Conservation (phyloP, 1,140 invertebrate genomes). For the Lasioglossum albipes region DNA sequence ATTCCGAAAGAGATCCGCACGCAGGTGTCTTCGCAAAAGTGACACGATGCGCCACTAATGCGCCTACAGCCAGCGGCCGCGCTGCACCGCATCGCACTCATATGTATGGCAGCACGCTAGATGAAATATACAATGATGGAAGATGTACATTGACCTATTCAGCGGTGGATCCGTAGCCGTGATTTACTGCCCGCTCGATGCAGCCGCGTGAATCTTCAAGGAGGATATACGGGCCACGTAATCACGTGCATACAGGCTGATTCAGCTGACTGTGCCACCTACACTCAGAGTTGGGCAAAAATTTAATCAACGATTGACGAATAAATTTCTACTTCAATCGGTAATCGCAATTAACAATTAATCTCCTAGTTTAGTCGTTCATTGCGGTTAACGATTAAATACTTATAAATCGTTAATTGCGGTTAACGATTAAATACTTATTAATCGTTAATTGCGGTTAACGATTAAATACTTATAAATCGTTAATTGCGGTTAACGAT, state of each 20-base stretch:
- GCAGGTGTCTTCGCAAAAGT: slow-evolving; percentile 32
- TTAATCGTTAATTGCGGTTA: no score
- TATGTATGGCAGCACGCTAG: not conserved
- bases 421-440: no score
- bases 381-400: no score
- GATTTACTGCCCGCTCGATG: slow-evolving; percentile 56
- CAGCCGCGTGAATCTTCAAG: slow-evolving; percentile 51
- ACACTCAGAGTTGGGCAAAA: no score
- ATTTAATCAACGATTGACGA: no score
- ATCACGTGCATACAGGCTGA: slow-evolving; percentile 47
- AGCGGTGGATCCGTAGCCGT: slow-evolving; percentile 57
- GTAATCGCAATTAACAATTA: no score
- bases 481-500: no score
- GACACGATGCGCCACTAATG: slow-evolving; percentile 53
- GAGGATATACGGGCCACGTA: slow-evolving; percentile 1
- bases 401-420: no score
- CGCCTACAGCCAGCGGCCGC: not conserved
- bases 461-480: no score
- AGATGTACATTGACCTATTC: slow-evolving; percentile 70
- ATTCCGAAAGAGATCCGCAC: not conserved
- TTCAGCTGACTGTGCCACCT: not conserved
- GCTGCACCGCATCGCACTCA: not conserved
- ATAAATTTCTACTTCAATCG: no score
- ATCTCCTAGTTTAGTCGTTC: no score
- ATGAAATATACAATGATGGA: slow-evolving; percentile 54